Conservation (phyloP, 2,113 vertebrate genomes). For the Sebastes schlegelii region DNA sequence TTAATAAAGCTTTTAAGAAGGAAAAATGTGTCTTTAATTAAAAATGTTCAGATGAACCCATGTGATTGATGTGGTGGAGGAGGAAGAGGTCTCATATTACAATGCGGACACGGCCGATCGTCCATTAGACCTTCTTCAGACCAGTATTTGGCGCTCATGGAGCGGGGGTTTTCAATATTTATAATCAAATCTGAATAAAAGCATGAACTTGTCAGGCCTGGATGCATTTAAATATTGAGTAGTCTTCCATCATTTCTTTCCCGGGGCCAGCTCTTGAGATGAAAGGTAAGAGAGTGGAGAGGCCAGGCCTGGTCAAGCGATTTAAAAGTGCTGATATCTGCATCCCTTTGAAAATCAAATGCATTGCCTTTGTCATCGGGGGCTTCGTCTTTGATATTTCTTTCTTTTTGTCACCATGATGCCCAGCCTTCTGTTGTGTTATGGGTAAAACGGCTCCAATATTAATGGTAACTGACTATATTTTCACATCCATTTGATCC, state of each 20-base stretch:
- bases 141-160: constrained; percentile 53
- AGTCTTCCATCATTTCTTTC: constrained; percentile 78
- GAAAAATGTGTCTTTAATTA: neutral
- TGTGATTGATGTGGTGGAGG: constrained; percentile 16
- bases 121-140: constrained; percentile 63
- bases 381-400: constrained; percentile 74
- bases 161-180: constrained; percentile 78
- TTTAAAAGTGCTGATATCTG: constrained; percentile 80
- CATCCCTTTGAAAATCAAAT: constrained; percentile 85
- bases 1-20: neutral
- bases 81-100: constrained; percentile 57
- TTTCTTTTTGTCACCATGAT: constrained; percentile 64
- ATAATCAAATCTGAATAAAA: constrained; percentile 72
- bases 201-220: constrained; percentile 71
- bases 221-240: constrained; percentile 80
- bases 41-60: constrained; percentile 23
- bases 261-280: constrained; percentile 79
- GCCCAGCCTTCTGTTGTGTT: constrained; percentile 53
- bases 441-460: constrained; percentile 47
- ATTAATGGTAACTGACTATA: constrained; percentile 55
- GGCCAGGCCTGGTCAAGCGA: constrained; percentile 76
- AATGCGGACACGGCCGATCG: constrained; percentile 19
- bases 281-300: constrained; percentile 79
- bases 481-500: constrained; percentile 61
- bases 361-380: constrained; percentile 62